Evolutionary conservation across 2,113 vertebrate genomes (phyloP).

Genomic region (Arvicanthis niloticus): DNA sequence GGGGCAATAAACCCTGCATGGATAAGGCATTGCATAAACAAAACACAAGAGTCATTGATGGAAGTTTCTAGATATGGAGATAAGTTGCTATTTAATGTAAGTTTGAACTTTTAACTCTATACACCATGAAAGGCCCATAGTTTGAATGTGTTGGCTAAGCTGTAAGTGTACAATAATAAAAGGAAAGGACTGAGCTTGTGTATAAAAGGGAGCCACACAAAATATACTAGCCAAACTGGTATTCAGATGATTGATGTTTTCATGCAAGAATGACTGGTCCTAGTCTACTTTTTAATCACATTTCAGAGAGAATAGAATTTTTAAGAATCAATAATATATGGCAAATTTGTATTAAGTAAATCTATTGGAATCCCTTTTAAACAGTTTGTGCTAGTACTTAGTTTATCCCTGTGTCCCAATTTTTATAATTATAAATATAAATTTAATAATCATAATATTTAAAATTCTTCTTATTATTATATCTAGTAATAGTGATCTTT

Average conservation of each 20-base stretch:
- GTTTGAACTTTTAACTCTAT: not conserved
- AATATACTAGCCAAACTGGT: not conserved
- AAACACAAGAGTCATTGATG: not conserved
- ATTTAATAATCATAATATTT: not conserved
- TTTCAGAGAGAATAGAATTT: not conserved
- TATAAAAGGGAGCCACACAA: not conserved
- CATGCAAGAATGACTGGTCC: not conserved
- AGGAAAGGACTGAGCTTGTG: not conserved
- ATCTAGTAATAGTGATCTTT: not conserved
- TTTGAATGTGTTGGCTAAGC: not conserved
- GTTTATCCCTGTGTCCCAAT: not conserved
- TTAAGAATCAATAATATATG: not conserved
- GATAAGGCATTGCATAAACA: not conserved
- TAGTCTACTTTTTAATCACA: not conserved
- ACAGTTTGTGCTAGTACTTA: not conserved
- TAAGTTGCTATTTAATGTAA: not conserved
- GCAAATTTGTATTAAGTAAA: not conserved
- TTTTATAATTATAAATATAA: too few relatives aligned
- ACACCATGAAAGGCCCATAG: not conserved
- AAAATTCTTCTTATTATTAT: not conserved
- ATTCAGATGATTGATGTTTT: not conserved
- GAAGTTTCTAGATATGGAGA: not conserved
- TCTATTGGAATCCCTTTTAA: not conserved
- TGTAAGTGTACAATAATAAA: not conserved
- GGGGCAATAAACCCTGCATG: not conserved